Evolutionary conservation across 2,113 vertebrate species (phyloP), one percentile per base, ranked within the genome.

Genomic region (Uropsilus gracilis): DNA sequence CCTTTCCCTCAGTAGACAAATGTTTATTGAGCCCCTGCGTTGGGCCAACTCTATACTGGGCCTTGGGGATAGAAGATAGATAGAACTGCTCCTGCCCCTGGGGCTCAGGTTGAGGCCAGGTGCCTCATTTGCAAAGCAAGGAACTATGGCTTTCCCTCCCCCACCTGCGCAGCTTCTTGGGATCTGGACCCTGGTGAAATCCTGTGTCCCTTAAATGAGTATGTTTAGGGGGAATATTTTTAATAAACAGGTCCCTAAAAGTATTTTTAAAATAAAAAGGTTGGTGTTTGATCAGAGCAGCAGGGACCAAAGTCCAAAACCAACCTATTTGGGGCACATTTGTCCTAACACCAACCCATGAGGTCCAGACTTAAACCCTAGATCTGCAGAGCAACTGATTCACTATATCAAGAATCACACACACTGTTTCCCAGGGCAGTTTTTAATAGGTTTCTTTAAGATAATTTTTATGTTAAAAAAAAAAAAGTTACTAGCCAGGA

Each of bases 361-460:
- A 86, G 63, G 17, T 46, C 82, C 48, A 90, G 26, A 24, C 39
- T 20, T 42, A 20, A 69, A 69, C 10, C 39, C 18, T 69, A 69
- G 34, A 37, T 69, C 34, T 39, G 34, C 34, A 39, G 6, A 20
- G 34, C 37, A 18, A 37, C 32, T 68, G 37, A 30, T 68, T 68
- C 63, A 66, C 34, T 64, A 44, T 9, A 11, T 69, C 24, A 71
- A 73, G 37, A 20, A 77, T 64, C 72, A 26, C 39, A 84, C 46
- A 30, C 34, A 84, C 46, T 72, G 76, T 69, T 72, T 95, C 30
- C 30, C 26, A 53, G 63, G 42, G 42, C 20, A 26, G 22, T 6
- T 72, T 81, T 89, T 69, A 82, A 6, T 42, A 86, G 26, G 24
- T 44, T 42, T 94, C 87, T 93, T 82, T 39, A 93, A 87, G 84